Percentiles rank a stretch among this genome's conserved stretches.
Evolutionary conservation across 2,888 invertebrate species (phyloP).

Genomic region (Aporophyla nigra): DNA sequence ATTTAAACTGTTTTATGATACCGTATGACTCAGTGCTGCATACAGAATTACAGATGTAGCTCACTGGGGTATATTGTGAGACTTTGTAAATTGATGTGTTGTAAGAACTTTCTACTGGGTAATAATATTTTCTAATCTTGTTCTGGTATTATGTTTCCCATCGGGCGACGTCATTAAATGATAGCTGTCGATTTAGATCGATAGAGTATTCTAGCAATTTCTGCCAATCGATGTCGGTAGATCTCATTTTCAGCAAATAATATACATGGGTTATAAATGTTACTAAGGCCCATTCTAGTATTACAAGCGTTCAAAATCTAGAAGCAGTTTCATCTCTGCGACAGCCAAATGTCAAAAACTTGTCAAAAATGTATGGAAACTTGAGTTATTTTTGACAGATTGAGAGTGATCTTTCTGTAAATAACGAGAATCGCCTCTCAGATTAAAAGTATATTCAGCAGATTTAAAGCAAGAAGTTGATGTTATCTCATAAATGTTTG

Average conservation of each 20-base stretch:
- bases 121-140: background rate
- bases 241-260: background rate
- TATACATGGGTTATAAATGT: no score
- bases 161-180: background rate
- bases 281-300: no score
- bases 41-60: conserved; percentile 43
- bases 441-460: background rate
- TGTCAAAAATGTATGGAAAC: no score
- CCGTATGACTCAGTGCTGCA: conserved; percentile 38
- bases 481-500: conserved; percentile 3
- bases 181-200: background rate
- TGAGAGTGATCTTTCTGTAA: no score
- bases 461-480: background rate
- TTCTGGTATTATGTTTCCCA: background rate
- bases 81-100: conserved; percentile 31
- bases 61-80: conserved; percentile 14
- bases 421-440: no score
- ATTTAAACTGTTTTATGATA: conserved; percentile 65
- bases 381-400: no score
- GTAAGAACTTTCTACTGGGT: background rate
- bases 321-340: no score
- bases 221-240: background rate
- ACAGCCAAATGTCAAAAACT: no score
- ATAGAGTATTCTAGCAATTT: background rate
- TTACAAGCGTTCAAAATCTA: no score